These are phyloP conservation scores for Epizoanthus fatuus DNA, from an alignment of 92 coral and sea anemone genomes.

Conservation along the genomic window DNA sequence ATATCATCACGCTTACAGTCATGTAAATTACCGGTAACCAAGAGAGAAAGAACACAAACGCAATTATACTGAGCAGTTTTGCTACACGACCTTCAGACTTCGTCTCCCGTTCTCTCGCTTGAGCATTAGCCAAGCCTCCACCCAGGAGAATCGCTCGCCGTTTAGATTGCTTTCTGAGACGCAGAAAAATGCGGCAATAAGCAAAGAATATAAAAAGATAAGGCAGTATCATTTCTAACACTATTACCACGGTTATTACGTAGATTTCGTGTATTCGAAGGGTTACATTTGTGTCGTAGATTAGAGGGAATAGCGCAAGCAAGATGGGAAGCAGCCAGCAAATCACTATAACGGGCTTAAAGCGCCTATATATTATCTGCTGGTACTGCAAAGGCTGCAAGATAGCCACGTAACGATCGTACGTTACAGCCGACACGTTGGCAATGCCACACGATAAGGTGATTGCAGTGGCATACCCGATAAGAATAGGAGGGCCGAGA, in stretches of 20 bases:
- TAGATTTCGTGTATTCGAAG: slow-evolving; percentile 15
- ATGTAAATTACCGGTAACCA: slow-evolving; percentile 29
- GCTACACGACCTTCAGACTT: slow-evolving; percentile 4
- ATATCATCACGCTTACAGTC: slow-evolving; percentile 23
- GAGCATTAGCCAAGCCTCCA: background rate
- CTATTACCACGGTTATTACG: background rate
- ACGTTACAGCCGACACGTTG: slow-evolving; percentile 30
- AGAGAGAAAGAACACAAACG: slow-evolving; percentile 1
- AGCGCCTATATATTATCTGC: slow-evolving; percentile 3
- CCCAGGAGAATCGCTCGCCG: background rate
- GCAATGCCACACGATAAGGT: slow-evolving; percentile 6
- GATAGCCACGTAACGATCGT: slow-evolving; percentile 25
- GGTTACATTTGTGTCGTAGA: slow-evolving; percentile 4
- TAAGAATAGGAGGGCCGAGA: background rate
- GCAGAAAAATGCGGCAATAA: background rate
- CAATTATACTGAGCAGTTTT: background rate
- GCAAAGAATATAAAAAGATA: slow-evolving; percentile 9
- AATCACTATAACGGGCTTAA: background rate
- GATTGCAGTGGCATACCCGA: slow-evolving; percentile 16
- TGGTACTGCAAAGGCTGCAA: background rate
- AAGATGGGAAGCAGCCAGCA: slow-evolving; percentile 9
- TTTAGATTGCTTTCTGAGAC: slow-evolving; percentile 5
- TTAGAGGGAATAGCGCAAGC: background rate
- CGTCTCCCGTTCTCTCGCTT: background rate
- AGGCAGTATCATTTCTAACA: background rate